phyloP scores from a whole-genome alignment of 2,113 vertebrate genomes.

The Centropus unirufus region DNA sequence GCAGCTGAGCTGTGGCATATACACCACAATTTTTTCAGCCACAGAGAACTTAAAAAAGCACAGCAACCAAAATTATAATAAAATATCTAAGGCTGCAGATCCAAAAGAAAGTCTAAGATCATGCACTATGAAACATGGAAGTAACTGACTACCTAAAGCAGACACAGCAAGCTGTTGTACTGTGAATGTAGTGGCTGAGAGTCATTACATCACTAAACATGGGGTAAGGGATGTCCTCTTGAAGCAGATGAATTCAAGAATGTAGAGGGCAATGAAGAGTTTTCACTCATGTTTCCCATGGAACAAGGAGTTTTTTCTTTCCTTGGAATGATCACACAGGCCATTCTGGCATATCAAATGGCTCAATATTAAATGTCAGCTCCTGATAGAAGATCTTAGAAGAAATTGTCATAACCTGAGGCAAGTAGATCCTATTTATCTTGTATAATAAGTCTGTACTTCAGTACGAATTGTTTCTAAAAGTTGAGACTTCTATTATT shows the following conservation, averaged over 20 bases:
- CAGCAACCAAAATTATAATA: background rate
- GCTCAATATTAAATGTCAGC: background rate
- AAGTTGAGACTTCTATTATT: background rate
- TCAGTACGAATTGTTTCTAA: background rate
- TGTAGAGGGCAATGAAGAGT: background rate
- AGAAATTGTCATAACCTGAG: background rate
- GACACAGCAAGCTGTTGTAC: background rate
- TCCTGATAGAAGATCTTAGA: background rate
- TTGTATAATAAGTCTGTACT: background rate
- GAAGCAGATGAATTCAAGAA: background rate
- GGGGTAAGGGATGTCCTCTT: background rate
- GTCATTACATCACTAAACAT: background rate
- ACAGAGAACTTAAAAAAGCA: background rate
- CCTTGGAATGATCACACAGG: background rate
- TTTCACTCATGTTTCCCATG: rapidly evolving
- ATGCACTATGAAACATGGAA: background rate
- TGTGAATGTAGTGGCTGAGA: background rate
- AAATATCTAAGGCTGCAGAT: background rate
- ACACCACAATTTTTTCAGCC: background rate
- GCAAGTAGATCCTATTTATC: background rate
- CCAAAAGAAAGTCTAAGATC: background rate
- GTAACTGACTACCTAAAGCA: background rate
- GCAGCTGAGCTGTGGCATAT: background rate
- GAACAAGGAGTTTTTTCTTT: background rate
- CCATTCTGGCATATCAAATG: background rate